Percentiles rank a stretch among this genome's conserved stretches.
Conservation (phyloP, 2,113 vertebrate species). For the Amblyopsis rosae region DNA sequence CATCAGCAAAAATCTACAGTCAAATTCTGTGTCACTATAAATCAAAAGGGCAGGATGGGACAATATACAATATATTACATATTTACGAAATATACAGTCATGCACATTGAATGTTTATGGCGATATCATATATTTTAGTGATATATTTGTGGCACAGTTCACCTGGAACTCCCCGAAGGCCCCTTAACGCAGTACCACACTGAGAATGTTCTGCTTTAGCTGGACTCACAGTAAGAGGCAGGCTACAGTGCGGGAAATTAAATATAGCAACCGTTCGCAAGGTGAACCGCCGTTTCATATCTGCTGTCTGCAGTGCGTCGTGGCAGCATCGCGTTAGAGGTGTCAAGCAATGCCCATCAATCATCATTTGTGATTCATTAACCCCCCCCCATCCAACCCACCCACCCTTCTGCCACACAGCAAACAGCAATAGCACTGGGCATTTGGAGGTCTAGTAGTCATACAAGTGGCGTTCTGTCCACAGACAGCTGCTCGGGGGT, state of each 20-base stretch:
- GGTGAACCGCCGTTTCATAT: neutral
- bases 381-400: neutral
- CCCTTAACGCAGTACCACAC: no score
- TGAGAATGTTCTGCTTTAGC: no score
- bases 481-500: slow-evolving; percentile 56
- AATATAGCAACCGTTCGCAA: neutral
- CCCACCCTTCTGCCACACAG: neutral
- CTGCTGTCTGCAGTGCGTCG: neutral
- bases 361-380: neutral
- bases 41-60: no score
- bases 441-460: slow-evolving; percentile 15
- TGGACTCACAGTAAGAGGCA: no score
- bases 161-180: no score
- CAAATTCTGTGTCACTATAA: no score
- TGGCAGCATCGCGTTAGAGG: neutral
- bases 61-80: no score
- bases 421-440: slow-evolving; percentile 16
- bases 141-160: no score
- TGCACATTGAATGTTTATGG: no score
- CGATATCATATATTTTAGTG: no score
- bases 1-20: no score
- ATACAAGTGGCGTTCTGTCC: slow-evolving; percentile 46
- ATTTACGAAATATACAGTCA: no score
- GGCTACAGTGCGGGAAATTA: neutral
- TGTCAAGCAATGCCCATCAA: neutral